Evolutionary conservation across 1,140 invertebrate genomes (phyloP), one percentile per base, ranked within the genome.

Genomic region (Formica selysi): DNA sequence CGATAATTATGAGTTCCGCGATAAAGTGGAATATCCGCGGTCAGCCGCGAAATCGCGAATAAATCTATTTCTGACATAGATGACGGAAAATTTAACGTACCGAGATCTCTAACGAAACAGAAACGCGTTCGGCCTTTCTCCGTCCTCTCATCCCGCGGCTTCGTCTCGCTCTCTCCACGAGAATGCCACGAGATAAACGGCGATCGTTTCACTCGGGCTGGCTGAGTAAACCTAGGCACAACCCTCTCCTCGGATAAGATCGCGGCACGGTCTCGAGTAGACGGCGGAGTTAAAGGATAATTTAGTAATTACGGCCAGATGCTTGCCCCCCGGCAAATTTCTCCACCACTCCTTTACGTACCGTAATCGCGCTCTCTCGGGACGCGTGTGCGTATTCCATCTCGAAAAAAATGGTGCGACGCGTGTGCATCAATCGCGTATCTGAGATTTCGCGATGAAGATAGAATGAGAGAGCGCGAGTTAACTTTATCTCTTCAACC

Each of bases 271-370:
- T 65, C 88, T 64, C 88, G 88, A 90, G 86, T 90, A 68, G 88
- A 90, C 86, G 89, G 79, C 81, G 89, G 81, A 90, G 88, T 90
- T 90, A 90, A 90, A 90, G 89, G 89, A 90, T 90, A 90, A 90
- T 90, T 90, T 90, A 90, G 89, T 90, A 90, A 90, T 90, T 90
- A 90, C 89, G 88, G 89, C 89, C 89, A 90, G 88, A 90, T 90
- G 89, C 89, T 90, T 87, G 89, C 86, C 89, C 86, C 70, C 29
- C 76, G 88, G 89, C 59, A 41, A 85, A 76, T 59, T 51, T 73
- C 80, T 81, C 88, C 81, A 59, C 88, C 88, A 90, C 85, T 90
- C 86, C 68, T 51, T 51, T 74, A 80, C 86, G 57, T 86, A 51
- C 54, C 62, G 73, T 89, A 86, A 89, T 89, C 87, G 44, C 71